Percentiles rank a stretch among this genome's conserved stretches.
phyloP scores from a whole-genome alignment of 2,888 invertebrate species.

The Drosophila macrothrix region DNA sequence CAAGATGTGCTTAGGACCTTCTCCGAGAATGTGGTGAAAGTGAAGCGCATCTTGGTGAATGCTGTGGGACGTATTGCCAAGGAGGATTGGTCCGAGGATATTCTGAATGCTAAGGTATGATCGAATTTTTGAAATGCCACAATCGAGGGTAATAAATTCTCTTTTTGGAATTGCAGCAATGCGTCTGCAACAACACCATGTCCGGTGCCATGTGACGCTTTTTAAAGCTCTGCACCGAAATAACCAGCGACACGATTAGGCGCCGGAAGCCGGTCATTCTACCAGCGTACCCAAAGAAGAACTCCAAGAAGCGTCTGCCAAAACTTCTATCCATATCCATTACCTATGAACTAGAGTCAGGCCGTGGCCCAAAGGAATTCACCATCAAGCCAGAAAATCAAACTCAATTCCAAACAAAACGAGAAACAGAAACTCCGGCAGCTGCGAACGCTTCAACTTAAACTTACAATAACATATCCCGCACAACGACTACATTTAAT shows the following conservation, averaged over 20 bases:
- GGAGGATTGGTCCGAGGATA: slow-evolving; percentile 89
- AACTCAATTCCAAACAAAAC: background rate
- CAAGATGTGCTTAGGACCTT: slow-evolving; percentile 92
- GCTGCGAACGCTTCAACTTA: slow-evolving; percentile 7
- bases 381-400: slow-evolving; percentile 33
- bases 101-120: slow-evolving; percentile 88
- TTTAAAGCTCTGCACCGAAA: slow-evolving; percentile 74
- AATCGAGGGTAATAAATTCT: background rate
- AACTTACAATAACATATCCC: slow-evolving; percentile 7
- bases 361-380: slow-evolving; percentile 2
- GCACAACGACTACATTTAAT: slow-evolving; percentile 8
- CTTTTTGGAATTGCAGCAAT: slow-evolving; percentile 68
- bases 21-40: slow-evolving; percentile 91
- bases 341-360: slow-evolving; percentile 66
- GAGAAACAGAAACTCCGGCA: slow-evolving; percentile 5
- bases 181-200: slow-evolving; percentile 82
- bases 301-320: slow-evolving; percentile 49
- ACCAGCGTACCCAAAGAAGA: slow-evolving; percentile 39
- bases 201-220: slow-evolving; percentile 80
- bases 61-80: slow-evolving; percentile 90
- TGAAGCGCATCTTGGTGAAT: slow-evolving; percentile 89
- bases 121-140: rapidly evolving
- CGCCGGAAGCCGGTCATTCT: slow-evolving; percentile 51
- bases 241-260: slow-evolving; percentile 72
- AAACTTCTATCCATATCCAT: slow-evolving; percentile 76